A percentile compares a stretch with the other conserved stretches of the same genome.
Evolutionary conservation across 2,113 vertebrate species (phyloP).

Genomic region (Anseranas semipalmata): DNA sequence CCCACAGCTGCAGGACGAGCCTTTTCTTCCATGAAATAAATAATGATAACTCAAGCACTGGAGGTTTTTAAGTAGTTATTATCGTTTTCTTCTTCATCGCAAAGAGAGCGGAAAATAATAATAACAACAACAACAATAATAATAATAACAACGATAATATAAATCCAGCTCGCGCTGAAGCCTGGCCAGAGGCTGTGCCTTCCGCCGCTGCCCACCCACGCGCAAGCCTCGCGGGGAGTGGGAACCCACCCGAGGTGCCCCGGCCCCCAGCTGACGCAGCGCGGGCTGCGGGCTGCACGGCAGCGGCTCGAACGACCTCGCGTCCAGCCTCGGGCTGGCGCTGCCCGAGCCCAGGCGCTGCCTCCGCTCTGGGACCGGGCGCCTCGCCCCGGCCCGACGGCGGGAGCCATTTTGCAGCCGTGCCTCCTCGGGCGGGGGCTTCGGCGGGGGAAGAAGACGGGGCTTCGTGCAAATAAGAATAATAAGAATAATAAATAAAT

Average conservation of each 20-base stretch:
- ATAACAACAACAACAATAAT: neutral
- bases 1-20: neutral
- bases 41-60: neutral
- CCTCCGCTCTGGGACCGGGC: neutral
- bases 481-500: neutral
- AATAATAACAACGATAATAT: neutral
- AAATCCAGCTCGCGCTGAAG: neutral
- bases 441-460: neutral
- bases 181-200: neutral
- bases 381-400: neutral
- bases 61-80: neutral
- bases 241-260: too few species aligned
- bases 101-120: neutral
- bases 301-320: neutral
- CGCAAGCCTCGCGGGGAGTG: neutral
- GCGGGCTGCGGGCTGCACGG: too few species aligned
- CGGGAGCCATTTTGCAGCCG: constrained; percentile 14
- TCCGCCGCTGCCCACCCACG: constrained; percentile 10
- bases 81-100: neutral
- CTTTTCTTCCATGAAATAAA: neutral
- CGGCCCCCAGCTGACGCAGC: too few species aligned
- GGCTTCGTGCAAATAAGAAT: neutral
- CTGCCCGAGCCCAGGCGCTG: neutral
- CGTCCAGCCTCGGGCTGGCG: neutral
- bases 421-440: neutral